Base-by-base conservation (phyloP, 2,797 vertebrate species). In the Kryptolebias ocellatus region DNA sequence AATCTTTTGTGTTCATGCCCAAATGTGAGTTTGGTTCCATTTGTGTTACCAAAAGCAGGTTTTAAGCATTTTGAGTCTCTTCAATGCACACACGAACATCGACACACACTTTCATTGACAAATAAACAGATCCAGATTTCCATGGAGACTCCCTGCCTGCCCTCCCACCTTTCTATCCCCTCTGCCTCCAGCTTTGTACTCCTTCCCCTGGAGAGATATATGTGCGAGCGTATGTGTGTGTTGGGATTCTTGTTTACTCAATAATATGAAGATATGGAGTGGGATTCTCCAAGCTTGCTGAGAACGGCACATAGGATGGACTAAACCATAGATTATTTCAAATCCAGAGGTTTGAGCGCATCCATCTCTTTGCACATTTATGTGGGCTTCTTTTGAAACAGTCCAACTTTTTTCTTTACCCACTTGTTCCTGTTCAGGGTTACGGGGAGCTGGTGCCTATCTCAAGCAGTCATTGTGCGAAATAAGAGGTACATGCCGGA, bases 191-290 rank as follows among this genome's bases (percentile, higher is more conserved):
- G 74, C 76, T 71, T 64, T 67, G 64, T 53, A 46, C 55, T 29
- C 70, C 58, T 61, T 79, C 72, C 80, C 60, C 72, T 28, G 17
- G 2, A 16, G 60, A 64, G 68, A 53, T 74, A 55, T 66, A 29
- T 55, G 50, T 61, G 28, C 20, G 20, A 24, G 20, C 64, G 44
- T 34, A 24, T 64, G 49, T 64, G 60, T 73, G 55, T 73, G 56
- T 51, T 69, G 61, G 65, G 51, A 81, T 71, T 58, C 70, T 83
- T 89, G 83, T 91, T 92, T 89, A 90, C 82, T 91, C 85, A 87
- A 80, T 91, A 90, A 92, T 92, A 91, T 85, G 79, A 87, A 67
- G 76, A 84, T 71, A 64, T 57, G 54, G 14, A 58, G 50, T 64
- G 64, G 55, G 64, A 63, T 62, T 83, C 60, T 71, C 60, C 53